Conservation (phyloP, 2,113 vertebrate genomes). For the Micromys minutus region DNA sequence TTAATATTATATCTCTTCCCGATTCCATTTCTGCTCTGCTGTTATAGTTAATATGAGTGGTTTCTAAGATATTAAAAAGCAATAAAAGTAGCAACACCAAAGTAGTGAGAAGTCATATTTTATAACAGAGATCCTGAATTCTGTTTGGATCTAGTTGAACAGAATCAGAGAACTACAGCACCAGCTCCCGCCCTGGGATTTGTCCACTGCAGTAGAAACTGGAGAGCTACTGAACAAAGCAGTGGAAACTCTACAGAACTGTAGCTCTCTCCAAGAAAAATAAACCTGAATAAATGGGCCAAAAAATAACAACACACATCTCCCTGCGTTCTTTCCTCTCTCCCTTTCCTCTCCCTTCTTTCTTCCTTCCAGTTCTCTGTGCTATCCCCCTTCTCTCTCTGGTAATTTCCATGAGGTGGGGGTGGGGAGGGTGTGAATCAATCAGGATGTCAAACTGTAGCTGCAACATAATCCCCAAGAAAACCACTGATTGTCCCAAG, state of each 20-base stretch:
- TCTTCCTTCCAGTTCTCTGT: neutral
- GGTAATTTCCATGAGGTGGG: constrained; percentile 26
- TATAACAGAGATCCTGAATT: constrained; percentile 56
- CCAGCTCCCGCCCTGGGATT: neutral
- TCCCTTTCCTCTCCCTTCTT: fast-evolving
- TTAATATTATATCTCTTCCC: constrained; percentile 55
- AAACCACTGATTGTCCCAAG: neutral
- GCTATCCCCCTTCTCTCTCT: neutral
- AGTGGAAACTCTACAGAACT: neutral
- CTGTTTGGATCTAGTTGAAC: constrained; percentile 49
- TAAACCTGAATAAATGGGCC: neutral
- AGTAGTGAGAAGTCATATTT: constrained; percentile 55
- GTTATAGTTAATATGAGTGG: constrained; percentile 36
- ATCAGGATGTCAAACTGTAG: constrained; percentile 26
- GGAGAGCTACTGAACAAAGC: neutral
- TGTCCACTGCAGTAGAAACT: neutral
- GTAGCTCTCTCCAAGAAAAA: neutral
- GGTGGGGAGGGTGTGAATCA: neutral
- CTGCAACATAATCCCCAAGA: neutral
- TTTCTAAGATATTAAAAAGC: constrained; percentile 67
- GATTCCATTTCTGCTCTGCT: constrained; percentile 67
- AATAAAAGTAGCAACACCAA: constrained; percentile 57
- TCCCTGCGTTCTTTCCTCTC: fast-evolving
- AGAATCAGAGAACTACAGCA: constrained; percentile 25
- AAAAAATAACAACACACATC: neutral